Evolutionary conservation across 1,140 invertebrate species (phyloP).

Genomic region (Triops longicaudatus): DNA sequence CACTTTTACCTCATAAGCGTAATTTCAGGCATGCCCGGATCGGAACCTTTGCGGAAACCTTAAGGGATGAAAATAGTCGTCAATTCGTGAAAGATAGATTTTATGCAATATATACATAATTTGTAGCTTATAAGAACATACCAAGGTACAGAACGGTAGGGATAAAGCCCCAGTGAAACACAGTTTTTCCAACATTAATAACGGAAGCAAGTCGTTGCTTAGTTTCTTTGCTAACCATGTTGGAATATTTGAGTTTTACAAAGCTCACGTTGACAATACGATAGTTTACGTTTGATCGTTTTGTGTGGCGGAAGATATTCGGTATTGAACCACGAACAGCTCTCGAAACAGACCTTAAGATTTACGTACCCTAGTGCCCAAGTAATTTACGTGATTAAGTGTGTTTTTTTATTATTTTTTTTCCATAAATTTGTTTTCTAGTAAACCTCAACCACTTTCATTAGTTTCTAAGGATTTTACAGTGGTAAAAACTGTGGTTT

Average conservation of each 20-base stretch:
- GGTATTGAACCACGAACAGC: not conserved
- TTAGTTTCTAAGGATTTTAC: too few species aligned
- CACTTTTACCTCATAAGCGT: constrained; percentile 29
- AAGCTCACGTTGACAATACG: not conserved
- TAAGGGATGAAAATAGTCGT: not conserved
- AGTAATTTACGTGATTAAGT: too few species aligned
- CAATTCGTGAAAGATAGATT: not conserved
- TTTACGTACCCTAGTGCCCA: too few species aligned
- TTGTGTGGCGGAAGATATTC: not conserved
- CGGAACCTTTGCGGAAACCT: constrained; percentile 33
- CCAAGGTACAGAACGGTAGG: constrained; percentile 57
- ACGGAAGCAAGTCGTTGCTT: constrained; percentile 53
- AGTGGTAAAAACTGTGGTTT: too few species aligned
- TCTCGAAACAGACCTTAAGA: not conserved
- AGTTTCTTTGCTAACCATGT: constrained; percentile 36
- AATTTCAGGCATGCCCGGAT: constrained; percentile 33
- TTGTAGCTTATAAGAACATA: constrained; percentile 36
- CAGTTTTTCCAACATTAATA: constrained; percentile 48
- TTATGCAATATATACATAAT: not conserved
- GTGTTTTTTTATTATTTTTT: too few species aligned
- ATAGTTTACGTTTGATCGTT: not conserved
- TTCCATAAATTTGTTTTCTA: too few species aligned
- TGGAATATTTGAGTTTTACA: not conserved
- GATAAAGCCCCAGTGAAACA: constrained; percentile 60
- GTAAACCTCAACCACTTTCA: too few species aligned